Percentiles rank a stretch among this genome's conserved stretches.
Conservation (phyloP, 2,113 vertebrate genomes). For the Oryzias woworae region DNA sequence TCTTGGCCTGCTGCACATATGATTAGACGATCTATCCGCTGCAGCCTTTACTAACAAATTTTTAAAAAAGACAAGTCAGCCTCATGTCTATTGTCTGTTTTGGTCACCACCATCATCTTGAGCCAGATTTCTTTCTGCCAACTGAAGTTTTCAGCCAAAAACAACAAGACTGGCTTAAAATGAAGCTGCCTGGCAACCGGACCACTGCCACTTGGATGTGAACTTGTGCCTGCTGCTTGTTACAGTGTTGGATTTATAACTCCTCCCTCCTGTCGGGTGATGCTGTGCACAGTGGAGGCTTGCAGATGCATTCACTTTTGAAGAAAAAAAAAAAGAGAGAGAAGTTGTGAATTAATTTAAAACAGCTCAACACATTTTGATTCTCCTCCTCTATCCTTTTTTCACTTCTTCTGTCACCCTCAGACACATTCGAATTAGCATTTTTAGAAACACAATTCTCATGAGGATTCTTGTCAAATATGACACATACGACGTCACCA, state of each 20-base stretch:
- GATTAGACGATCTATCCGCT: constrained; percentile 38
- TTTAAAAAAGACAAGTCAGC: constrained; percentile 26
- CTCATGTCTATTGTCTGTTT: constrained; percentile 51
- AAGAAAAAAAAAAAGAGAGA: neutral
- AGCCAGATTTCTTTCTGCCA: constrained; percentile 58
- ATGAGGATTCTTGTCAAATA: constrained; percentile 69
- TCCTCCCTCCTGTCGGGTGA: constrained; percentile 40
- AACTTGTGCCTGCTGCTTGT: constrained; percentile 51
- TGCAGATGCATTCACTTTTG: constrained; percentile 33
- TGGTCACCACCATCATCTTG: constrained; percentile 32
- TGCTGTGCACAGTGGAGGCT: constrained; percentile 17
- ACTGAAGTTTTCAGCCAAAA: constrained; percentile 55
- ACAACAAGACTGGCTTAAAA: constrained; percentile 57
- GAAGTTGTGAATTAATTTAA: constrained; percentile 1
- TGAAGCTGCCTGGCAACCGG: constrained; percentile 56
- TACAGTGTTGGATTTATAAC: constrained; percentile 52
- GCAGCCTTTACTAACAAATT: constrained; percentile 14
- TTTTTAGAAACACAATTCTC: constrained; percentile 71
- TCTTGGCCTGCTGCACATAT: constrained; percentile 10
- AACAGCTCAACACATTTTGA: constrained; percentile 13
- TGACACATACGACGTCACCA: constrained; percentile 15
- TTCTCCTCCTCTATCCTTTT: constrained; percentile 9
- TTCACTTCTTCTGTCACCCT: constrained; percentile 42
- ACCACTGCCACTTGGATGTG: constrained; percentile 47
- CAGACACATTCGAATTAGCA: constrained; percentile 67